A percentile compares a stretch with the other conserved stretches of the same genome.
Evolutionary conservation across 2,113 vertebrate genomes (phyloP).

Genomic region (Oenanthe melanoleuca): DNA sequence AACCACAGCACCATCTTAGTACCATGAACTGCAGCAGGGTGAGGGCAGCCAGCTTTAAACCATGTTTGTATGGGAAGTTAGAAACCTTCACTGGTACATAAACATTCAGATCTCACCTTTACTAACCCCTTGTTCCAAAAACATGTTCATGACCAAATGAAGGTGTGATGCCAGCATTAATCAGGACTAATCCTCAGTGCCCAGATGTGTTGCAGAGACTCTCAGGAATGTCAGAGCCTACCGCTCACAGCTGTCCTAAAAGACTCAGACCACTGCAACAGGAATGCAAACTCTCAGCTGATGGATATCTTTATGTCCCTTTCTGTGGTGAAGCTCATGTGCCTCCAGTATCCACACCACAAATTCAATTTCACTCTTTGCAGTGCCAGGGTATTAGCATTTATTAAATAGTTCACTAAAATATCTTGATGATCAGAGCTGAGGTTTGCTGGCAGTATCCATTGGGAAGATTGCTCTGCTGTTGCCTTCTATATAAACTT

Average conservation of each 20-base stretch:
- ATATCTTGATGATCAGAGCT: neutral
- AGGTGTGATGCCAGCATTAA: neutral
- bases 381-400: neutral
- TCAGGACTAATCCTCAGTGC: neutral
- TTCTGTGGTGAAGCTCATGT: neutral
- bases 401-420: neutral
- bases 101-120: neutral
- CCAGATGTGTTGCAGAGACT: neutral
- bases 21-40: accelerated
- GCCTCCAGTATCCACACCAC: neutral
- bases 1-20: neutral
- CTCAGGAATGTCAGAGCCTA: neutral
- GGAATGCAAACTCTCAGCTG: neutral
- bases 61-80: neutral
- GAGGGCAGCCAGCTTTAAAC: neutral
- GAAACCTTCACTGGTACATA: neutral
- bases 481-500: neutral
- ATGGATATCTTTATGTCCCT: neutral
- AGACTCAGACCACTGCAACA: neutral
- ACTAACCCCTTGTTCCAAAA: neutral
- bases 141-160: neutral
- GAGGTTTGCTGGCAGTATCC: neutral
- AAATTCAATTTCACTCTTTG: neutral
- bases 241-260: neutral
- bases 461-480: neutral